Evolutionary conservation across 1,140 invertebrate genomes (phyloP).

Genomic region (Drosophila bocqueti): DNA sequence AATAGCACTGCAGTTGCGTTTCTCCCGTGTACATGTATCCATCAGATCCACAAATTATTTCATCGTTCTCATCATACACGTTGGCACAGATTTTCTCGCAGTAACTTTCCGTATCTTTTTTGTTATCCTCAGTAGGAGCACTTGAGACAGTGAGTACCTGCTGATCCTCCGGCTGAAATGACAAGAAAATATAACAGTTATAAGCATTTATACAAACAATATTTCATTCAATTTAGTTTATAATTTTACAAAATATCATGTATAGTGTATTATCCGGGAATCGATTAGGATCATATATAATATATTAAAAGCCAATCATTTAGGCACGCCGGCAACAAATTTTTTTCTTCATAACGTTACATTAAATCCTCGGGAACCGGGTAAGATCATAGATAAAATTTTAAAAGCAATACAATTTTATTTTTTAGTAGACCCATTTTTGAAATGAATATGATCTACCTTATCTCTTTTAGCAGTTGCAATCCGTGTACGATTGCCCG

Average conservation of each 20-base stretch:
- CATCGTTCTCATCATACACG: slow-evolving; percentile 81
- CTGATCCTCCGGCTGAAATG: slow-evolving; percentile 46
- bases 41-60: slow-evolving; percentile 81
- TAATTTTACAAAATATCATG: not conserved
- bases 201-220: not conserved
- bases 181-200: not conserved
- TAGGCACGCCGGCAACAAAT: too few species aligned
- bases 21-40: slow-evolving; percentile 84
- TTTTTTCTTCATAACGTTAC: too few species aligned
- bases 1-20: slow-evolving; percentile 78
- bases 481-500: too few species aligned
- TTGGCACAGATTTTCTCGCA: slow-evolving; percentile 82
- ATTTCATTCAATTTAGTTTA: not conserved
- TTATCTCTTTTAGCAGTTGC: too few species aligned
- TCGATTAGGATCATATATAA: too few species aligned
- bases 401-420: too few species aligned
- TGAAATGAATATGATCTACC: too few species aligned
- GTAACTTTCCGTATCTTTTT: slow-evolving; percentile 72
- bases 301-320: too few species aligned
- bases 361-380: too few species aligned
- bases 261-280: too few species aligned
- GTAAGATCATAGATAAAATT: too few species aligned
- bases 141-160: slow-evolving; percentile 10
- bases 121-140: slow-evolving; percentile 15
- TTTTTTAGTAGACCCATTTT: too few species aligned